Evolutionary conservation across 2,888 invertebrate genomes (phyloP), one percentile per base, ranked within the genome.

Genomic region (Plebejus argus): DNA sequence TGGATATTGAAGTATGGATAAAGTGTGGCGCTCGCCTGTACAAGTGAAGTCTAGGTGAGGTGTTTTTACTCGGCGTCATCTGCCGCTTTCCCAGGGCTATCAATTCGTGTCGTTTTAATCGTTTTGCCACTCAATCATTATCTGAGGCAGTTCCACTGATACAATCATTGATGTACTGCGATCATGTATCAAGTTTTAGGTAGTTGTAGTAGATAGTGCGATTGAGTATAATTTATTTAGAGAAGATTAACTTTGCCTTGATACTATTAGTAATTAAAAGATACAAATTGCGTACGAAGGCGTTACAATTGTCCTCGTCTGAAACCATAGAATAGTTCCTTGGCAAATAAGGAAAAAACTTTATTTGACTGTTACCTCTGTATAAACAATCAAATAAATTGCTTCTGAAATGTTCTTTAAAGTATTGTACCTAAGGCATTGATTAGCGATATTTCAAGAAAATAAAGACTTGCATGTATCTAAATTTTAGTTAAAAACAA

Each of bases 91-190:
- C 86, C 90, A 91, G 85, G 85, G 83, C 88, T 90, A 90, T 90
- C 89, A 90, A 91, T 91, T 90, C 89, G 87, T 85, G 81, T 86
- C 83, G 82, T 86, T 89, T 91, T 88, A 90, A 90, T 90, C 86
- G 87, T 86, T 89, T 87, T 87, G 85, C 79, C 81, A 81, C 80
- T 82, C 81, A 83, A 85, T 82, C 82, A 81, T 85, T 87, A 85
- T 85, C 84, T 83, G 83, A 79, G 82, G 78, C 81, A 84, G 84
- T 85, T 84, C 83, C 85, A 86, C 84, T 82, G 83, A 81, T 85
- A 79, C 83, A 15, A 45, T 45, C 45, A 20, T 71, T 72, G 39
- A 45, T n/a, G 45, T 28, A 66, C 15, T 61, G 58, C 58, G n/a
- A 23, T 61, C 61, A 61, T 23, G 23, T 61, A 20, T 58, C 58